Evolutionary conservation across 2,113 vertebrate species (phyloP).

Genomic region (Cheirogaleus medius): DNA sequence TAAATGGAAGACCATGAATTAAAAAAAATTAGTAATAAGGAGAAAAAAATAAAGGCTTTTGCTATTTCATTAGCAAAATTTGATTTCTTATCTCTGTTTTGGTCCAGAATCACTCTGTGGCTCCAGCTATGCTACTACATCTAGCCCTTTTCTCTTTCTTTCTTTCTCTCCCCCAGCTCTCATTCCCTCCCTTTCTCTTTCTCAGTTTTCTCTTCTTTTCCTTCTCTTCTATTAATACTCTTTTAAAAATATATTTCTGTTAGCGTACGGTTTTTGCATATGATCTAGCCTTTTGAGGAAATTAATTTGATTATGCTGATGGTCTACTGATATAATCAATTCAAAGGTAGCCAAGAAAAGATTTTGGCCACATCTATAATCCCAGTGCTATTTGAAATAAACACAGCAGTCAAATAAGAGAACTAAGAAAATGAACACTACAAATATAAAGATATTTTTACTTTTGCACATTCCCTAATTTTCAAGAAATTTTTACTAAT

Average conservation of each 20-base stretch:
- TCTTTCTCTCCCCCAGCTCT: not conserved
- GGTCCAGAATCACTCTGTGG: not conserved
- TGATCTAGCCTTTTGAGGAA: not conserved
- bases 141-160: not conserved
- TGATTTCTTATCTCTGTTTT: not conserved
- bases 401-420: not conserved
- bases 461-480: not conserved
- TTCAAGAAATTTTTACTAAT: constrained; percentile 20
- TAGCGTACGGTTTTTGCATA: not conserved
- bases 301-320: not conserved
- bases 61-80: not conserved
- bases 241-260: not conserved
- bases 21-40: not conserved
- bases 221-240: not conserved
- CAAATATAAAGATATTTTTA: constrained; percentile 12
- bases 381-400: not conserved
- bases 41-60: not conserved
- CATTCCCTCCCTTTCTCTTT: not conserved
- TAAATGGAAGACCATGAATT: not conserved
- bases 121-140: not conserved
- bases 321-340: not conserved
- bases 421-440: not conserved
- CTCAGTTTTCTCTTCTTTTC: not conserved
- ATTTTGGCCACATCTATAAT: not conserved
- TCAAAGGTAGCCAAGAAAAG: not conserved